A percentile compares a stretch with the other conserved stretches of the same genome.
Evolutionary conservation across 2,888 invertebrate species (phyloP).

Genomic region (Ischnura elegans): DNA sequence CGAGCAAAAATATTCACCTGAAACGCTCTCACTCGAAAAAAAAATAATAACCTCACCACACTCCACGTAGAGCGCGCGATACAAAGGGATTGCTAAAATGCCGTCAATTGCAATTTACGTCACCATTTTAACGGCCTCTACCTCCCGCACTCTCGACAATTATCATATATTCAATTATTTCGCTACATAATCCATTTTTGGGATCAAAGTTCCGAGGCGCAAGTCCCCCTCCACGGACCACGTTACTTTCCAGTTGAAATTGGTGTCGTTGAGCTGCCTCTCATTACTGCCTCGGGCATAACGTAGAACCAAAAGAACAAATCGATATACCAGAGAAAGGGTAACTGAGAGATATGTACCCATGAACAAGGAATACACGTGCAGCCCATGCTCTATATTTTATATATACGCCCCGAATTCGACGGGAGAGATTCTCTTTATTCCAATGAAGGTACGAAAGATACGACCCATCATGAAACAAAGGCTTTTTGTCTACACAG

Average conservation of each 20-base stretch:
- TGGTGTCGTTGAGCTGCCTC: neutral
- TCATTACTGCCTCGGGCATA: neutral
- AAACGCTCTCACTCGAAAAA: neutral
- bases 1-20: neutral
- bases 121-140: neutral
- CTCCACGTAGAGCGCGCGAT: neutral
- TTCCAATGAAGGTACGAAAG: neutral
- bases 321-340: neutral
- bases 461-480: neutral
- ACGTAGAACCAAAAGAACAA: neutral
- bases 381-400: neutral
- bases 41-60: neutral
- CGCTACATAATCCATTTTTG: neutral
- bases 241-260: neutral
- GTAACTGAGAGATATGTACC: neutral
- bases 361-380: neutral
- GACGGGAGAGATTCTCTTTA: neutral
- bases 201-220: neutral
- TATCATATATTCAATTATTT: neutral
- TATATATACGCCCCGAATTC: neutral
- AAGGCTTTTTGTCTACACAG: neutral
- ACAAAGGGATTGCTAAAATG: constrained; percentile 3
- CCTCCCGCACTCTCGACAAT: neutral
- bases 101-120: neutral
- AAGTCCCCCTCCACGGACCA: neutral